Evolutionary conservation across 1,140 invertebrate genomes (phyloP).

Genomic region (Diorhabda carinulata): DNA sequence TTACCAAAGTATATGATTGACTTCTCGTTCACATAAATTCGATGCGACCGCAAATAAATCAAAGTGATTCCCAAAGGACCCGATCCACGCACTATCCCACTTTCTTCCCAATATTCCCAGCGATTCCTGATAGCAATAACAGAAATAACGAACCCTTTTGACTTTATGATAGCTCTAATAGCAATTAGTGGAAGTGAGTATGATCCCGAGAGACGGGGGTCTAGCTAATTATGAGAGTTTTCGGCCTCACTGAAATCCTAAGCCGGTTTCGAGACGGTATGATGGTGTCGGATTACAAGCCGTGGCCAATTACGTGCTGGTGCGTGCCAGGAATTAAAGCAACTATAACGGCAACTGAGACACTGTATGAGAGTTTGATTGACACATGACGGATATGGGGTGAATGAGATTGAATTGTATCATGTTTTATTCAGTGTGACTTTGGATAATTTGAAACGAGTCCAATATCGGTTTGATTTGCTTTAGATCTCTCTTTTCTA

Average conservation of each 20-base stretch:
- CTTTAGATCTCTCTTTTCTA: too few species aligned
- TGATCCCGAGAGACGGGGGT: constrained; percentile 20
- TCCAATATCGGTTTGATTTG: too few species aligned
- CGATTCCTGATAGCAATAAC: constrained; percentile 11
- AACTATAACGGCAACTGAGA: not conserved
- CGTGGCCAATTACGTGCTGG: constrained; percentile 32
- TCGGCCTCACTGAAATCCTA: constrained; percentile 34
- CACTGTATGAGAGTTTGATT: constrained; percentile 6
- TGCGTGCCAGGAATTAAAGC: constrained; percentile 32
- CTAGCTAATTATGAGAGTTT: constrained; percentile 25
- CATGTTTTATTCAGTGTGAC: too few species aligned
- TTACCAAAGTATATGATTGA: not conserved
- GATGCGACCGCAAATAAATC: constrained; percentile 24
- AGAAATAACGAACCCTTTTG: constrained; percentile 32
- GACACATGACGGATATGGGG: constrained; percentile 5
- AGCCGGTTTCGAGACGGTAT: constrained; percentile 31
- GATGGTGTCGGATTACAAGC: constrained; percentile 35
- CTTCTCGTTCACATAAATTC: not conserved
- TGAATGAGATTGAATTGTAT: too few species aligned
- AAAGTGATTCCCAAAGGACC: constrained; percentile 9
- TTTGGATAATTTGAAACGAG: too few species aligned
- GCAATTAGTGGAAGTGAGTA: constrained; percentile 25
- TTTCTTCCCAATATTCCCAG: constrained; percentile 7
- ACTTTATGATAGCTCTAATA: constrained; percentile 29
- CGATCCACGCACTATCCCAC: constrained; percentile 10